These are phyloP conservation scores for Nanger granti DNA, from an alignment of 2,113 vertebrate genomes.

Conservation along the genomic window DNA sequence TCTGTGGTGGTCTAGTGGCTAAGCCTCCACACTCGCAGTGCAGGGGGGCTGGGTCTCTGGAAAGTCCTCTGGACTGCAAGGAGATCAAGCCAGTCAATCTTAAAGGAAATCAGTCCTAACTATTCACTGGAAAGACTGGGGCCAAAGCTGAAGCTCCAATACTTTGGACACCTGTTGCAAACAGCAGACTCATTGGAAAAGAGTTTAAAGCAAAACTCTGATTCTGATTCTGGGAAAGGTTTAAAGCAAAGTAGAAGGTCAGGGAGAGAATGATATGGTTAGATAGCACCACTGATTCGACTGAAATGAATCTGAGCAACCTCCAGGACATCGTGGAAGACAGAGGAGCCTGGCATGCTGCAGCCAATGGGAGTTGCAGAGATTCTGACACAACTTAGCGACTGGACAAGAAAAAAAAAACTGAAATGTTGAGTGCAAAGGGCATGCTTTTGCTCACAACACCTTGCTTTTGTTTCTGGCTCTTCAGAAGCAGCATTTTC, in stretches of 20 bases:
- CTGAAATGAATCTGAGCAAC: background rate
- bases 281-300: background rate
- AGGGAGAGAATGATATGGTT: background rate
- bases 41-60: background rate
- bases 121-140: background rate
- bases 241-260: background rate
- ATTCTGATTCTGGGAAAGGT: background rate
- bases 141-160: background rate
- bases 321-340: background rate
- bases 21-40: background rate
- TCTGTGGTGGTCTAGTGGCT: background rate
- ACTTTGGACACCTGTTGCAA: background rate
- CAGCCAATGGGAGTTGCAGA: background rate
- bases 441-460: background rate
- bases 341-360: background rate
- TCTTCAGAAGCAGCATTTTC: background rate
- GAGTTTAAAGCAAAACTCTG: too few relatives aligned
- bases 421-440: background rate
- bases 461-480: background rate
- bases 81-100: background rate
- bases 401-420: background rate
- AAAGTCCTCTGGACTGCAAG: background rate
- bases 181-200: background rate
- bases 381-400: background rate
- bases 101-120: background rate